A percentile compares a stretch with the other conserved stretches of the same genome.
phyloP scores from a whole-genome alignment of 2,113 vertebrate genomes.

The Dromiciops gliroides region DNA sequence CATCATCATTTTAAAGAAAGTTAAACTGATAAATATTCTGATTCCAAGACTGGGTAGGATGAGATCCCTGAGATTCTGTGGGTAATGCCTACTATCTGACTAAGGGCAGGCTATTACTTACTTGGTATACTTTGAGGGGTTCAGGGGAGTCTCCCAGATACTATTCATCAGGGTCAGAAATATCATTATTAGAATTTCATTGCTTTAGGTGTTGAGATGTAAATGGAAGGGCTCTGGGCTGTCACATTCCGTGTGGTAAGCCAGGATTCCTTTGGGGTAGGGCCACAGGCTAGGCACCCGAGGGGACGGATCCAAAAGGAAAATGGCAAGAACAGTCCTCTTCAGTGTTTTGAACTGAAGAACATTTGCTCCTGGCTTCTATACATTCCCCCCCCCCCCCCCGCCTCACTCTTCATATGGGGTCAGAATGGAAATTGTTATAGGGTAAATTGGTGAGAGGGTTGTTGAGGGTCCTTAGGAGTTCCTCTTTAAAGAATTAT shows the following conservation, averaged over 20 bases:
- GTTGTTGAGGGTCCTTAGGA: no score
- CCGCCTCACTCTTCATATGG: neutral
- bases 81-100: neutral
- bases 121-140: neutral
- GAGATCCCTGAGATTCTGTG: neutral
- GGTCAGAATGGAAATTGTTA: neutral
- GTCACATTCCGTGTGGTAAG: neutral
- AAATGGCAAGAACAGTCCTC: neutral
- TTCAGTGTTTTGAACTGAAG: neutral
- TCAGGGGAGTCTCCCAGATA: neutral
- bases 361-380: no score
- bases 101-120: neutral
- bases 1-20: neutral
- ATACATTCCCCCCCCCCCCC: no score
- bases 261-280: no score
- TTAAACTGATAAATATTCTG: neutral
- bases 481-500: no score
- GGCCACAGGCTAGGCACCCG: no score
- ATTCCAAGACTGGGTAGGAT: neutral
- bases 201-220: neutral
- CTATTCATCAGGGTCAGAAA: neutral
- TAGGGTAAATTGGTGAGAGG: no score
- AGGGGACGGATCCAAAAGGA: neutral
- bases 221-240: neutral
- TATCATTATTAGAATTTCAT: neutral